phyloP scores from a whole-genome alignment of 1,140 invertebrate species.

The Drosophila gunungcola region DNA sequence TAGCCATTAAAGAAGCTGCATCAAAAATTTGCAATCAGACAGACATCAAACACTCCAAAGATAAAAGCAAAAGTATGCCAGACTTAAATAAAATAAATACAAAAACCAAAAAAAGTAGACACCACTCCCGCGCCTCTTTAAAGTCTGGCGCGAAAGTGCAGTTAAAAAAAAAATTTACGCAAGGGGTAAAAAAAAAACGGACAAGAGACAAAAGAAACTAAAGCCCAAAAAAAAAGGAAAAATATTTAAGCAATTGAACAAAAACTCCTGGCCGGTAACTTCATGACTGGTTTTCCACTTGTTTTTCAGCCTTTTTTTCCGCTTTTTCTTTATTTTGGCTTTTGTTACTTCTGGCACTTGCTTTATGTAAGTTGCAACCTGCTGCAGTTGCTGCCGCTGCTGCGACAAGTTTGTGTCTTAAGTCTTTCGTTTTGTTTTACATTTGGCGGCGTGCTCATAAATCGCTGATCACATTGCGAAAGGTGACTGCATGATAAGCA shows the following conservation, averaged over 20 bases:
- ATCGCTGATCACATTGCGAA: constrained; percentile 53
- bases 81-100: neutral
- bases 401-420: constrained; percentile 67
- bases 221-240: constrained; percentile 19
- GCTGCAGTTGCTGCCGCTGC: constrained; percentile 10
- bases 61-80: constrained; percentile 26
- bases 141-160: constrained; percentile 34
- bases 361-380: constrained; percentile 70
- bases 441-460: constrained; percentile 38
- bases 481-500: constrained; percentile 62
- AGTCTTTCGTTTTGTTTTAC: constrained; percentile 64
- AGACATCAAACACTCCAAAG: neutral
- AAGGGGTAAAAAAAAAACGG: constrained; percentile 28
- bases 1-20: constrained; percentile 5
- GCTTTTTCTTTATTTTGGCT: constrained; percentile 29
- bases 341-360: constrained; percentile 37
- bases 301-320: constrained; percentile 17
- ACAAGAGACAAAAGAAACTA: constrained; percentile 20
- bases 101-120: constrained; percentile 2
- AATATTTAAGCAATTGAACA: constrained; percentile 40
- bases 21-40: constrained; percentile 7
- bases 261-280: constrained; percentile 42
- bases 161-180: constrained; percentile 46
- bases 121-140: neutral
- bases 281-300: constrained; percentile 57